Percentiles rank a stretch among this genome's conserved stretches.
phyloP scores from a whole-genome alignment of 2,888 invertebrate species.

The Myopa testacea region DNA sequence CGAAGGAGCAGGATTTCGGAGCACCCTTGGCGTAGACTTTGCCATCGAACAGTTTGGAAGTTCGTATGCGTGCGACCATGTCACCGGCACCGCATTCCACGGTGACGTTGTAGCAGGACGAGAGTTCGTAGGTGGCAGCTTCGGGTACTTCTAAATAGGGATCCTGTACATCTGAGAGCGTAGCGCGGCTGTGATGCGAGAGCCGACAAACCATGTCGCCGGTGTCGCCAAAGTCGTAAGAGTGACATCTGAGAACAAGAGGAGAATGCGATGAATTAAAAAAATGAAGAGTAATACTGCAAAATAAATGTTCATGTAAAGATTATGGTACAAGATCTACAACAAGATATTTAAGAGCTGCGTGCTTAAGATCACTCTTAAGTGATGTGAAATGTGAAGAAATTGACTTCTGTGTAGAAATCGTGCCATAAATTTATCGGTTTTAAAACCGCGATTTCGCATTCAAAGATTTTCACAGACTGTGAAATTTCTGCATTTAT shows the following conservation, averaged over 20 bases:
- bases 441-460: not conserved
- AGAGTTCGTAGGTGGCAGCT: slow-evolving; percentile 89
- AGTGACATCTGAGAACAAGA: slow-evolving; percentile 77
- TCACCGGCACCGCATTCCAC: slow-evolving; percentile 91
- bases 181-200: slow-evolving; percentile 89
- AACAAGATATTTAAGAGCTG: too few species aligned
- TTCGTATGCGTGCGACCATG: slow-evolving; percentile 91
- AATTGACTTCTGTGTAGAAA: too few species aligned
- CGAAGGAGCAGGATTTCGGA: slow-evolving; percentile 90
- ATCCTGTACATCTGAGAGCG: slow-evolving; percentile 88
- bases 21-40: slow-evolving; percentile 94
- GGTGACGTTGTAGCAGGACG: slow-evolving; percentile 93
- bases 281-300: not conserved
- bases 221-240: slow-evolving; percentile 92
- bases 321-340: too few species aligned
- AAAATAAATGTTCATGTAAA: too few species aligned
- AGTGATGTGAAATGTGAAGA: too few species aligned
- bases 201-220: slow-evolving; percentile 92
- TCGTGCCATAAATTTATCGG: not conserved
- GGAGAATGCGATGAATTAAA: not conserved
- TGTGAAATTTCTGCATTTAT: not conserved
- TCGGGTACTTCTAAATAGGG: slow-evolving; percentile 90
- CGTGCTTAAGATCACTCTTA: too few species aligned
- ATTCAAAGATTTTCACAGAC: not conserved
- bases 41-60: slow-evolving; percentile 90